Base-by-base conservation (phyloP, 2,888 invertebrate genomes). In the Notocelia uddmanniana region DNA sequence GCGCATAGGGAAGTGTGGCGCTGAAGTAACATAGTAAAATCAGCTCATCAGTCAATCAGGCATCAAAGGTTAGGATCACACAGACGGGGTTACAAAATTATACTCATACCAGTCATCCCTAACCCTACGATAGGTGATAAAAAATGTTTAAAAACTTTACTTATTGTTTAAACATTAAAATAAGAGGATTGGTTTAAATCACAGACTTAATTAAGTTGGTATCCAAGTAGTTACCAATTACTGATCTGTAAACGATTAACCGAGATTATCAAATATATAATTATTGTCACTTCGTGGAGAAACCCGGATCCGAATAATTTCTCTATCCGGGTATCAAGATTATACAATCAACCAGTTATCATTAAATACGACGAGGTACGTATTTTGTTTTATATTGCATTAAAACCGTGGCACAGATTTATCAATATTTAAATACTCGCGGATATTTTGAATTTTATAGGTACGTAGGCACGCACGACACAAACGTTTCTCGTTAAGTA, bases 301-400 rank as follows among this genome's bases (percentile, higher is more conserved):
- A 68, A 74, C 68, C 73, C 74, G 74, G 74, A 74, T 75, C 69
- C 73, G 69, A 74, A 83, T 83, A 84, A 82, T 85, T 84, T 85
- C 85, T 82, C 83, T 81, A 84, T 79, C 79, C 83, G 81, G 81
- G 83, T 80, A 79, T 77, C 75, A 77, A 69, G 68, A 75, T 89
- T 87, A 86, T 78, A 78, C 85, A 89, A 89, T 76, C 54, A 74
- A 82, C 86, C 75, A 80, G 83, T 83, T 83, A 70, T 78, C 75
- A 74, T 74, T 76, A 74, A 69, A 73, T 34, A 69, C 64, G 50
- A 10, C 58, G 50, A 45, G 58, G 59, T 64, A 64, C 52, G 64
- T 50, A 63, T 21, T 48, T 19, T 60, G 52, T 41, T 52, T 68
- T 60, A 18, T 59, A 21, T 59, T 23, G 48, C 59, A 18, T 58